Evolutionary conservation across 2,888 invertebrate genomes (phyloP), one percentile per base, ranked within the genome.

Genomic region (Leptinotarsa peninsularis): DNA sequence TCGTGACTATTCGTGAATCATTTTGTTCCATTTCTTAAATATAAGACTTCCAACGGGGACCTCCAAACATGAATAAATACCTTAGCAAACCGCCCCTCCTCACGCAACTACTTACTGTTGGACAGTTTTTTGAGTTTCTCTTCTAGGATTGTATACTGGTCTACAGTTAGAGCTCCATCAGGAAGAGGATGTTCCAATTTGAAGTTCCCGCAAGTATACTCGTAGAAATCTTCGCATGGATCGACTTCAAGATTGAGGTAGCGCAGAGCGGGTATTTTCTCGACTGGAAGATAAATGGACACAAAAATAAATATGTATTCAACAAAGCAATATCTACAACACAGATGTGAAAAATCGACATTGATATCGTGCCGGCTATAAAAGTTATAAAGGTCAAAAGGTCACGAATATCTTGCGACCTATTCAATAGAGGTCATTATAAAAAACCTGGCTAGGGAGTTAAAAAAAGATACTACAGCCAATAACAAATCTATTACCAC

Each of bases 181-280:
- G 88, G 87, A 71, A 88, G 83, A 0, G 88, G 88, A 80, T 89
- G 83, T 13, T 85, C 81, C 63, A 86, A 85, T 77, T 86, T 84
- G 83, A 89, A 89, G 74, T 89, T 88, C 1, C 90, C 90, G 76
- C 90, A 90, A 3, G 89, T 83, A 78, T 86, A 90, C 79, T 89
- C 86, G 80, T 89, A 90, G 80, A 90, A 90, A 80, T 90, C 86
- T 3, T 88, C 86, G 75, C 90, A 90, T 3, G 90, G 90, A 78
- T 90, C 84, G 0, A 84, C 85, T 4, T 77, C 83, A 43, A 76
- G 68, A 75, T 90, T 87, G 79, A 90, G 80, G 74, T 86, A 88
- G 18, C 33, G 54, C 15, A 66, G 27, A 50, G 69, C 74, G 7
- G 76, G 69, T 68, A 76, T 72, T 33, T 72, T 69, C 69, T 56